Evolutionary conservation across 2,113 vertebrate genomes (phyloP), one percentile per base, ranked within the genome.

Genomic region (Clarias batrachus): DNA sequence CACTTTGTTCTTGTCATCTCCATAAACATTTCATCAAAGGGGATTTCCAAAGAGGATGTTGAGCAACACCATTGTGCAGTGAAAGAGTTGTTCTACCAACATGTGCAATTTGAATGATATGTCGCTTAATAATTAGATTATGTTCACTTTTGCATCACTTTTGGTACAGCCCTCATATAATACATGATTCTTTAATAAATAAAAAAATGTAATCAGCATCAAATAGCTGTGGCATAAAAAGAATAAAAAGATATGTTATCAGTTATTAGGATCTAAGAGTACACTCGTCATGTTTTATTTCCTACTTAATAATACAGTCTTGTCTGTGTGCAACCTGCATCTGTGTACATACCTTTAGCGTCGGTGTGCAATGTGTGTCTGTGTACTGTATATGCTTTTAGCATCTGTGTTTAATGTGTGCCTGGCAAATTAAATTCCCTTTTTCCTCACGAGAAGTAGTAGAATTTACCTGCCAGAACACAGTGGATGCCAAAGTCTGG

Each of bases 381-480:
- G 33, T 37, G 2, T 37, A 37, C 33, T 57, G 25, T 9, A 56
- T 3, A 27, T 74, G 71, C 71, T 11, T 77, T 17, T 25, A 74
- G 23, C 25, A 21, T 48, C 19, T 27, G 25, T n/a, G 41, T 23
- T 11, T 2, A 52, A 25, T 5, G 41, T 12, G 41, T 76, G 25
- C 14, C 41, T 76, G 33, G 14, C 30, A 17, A 33, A 71, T 37
- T 7, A 71, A 71, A 71, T 17, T 7, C 3, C 68, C 9, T 21
- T 63, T 21, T 19, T 7, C 48, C 21, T n/a, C 10, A 7, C 0
- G 16, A 70, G 19, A 1, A n/a, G 48, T 7, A 17, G 25, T 54
- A 54, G 2, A 12, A 57, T 91, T 91, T 94, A 99, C 98, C 98
- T 99, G 98, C 98, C 98, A 99, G 89, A 99, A 97, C 89, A 99